phyloP scores from a whole-genome alignment of 2,888 invertebrate genomes.

The Embidobia sp. region DNA sequence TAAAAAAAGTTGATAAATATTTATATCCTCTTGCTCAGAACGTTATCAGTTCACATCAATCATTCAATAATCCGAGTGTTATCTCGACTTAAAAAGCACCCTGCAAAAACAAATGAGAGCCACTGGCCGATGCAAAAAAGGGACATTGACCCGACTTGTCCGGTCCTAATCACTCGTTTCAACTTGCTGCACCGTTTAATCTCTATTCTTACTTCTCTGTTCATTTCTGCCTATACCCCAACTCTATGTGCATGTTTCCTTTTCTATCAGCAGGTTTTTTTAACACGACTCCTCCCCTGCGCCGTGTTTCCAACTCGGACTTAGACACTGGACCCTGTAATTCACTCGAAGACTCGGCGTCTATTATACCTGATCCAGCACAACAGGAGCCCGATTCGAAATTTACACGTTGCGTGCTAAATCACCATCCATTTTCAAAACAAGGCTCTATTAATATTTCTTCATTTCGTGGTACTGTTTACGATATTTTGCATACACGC shows the following conservation, averaged over 20 bases:
- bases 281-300: not conserved
- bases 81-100: no score
- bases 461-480: slow-evolving; percentile 31
- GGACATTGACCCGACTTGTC: slow-evolving; percentile 35
- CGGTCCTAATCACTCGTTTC: slow-evolving; percentile 34
- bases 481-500: slow-evolving; percentile 22
- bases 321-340: slow-evolving; percentile 29
- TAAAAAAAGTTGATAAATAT: no score
- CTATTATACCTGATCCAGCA: slow-evolving; percentile 21
- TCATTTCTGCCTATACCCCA: not conserved
- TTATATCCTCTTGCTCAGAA: no score
- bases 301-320: not conserved
- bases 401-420: slow-evolving; percentile 48
- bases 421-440: slow-evolving; percentile 37
- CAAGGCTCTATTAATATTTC: slow-evolving; percentile 40
- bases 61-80: no score
- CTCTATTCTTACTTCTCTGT: slow-evolving; percentile 23
- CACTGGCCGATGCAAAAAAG: slow-evolving; percentile 19
- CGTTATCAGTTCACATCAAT: no score
- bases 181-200: slow-evolving; percentile 19
- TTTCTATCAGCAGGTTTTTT: slow-evolving; percentile 30
- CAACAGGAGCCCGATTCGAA: slow-evolving; percentile 22
- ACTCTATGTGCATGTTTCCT: not conserved
- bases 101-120: no score
- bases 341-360: slow-evolving; percentile 17